Evolutionary conservation across 2,888 invertebrate species (phyloP), one percentile per base, ranked within the genome.

Genomic region (Pycnomerus fuliginosus): DNA sequence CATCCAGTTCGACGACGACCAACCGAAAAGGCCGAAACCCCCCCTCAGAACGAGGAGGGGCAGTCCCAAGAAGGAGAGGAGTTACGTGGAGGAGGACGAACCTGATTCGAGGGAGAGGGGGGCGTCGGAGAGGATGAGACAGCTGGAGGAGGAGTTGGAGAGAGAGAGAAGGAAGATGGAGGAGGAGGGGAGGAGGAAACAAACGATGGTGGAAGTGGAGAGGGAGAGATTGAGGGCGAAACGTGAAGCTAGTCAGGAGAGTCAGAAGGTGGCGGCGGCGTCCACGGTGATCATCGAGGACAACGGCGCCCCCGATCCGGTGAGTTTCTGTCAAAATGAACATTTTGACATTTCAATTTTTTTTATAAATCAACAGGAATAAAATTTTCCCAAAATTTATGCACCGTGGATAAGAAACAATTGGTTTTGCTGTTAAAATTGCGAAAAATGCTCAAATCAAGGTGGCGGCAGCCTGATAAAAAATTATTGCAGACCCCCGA

Each of bases 1-100:
- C 71, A 91, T 96, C 65, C 90, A 92, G 34, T 93, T 96, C 68
- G 93, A 93, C 67, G 85, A 88, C 68, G 90, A 90, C 42, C 84
- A 85, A 60, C 91, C 92, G 10, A 90, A 89, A 67, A 79, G 91
- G 62, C 90, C 92, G 10, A 94, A 94, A 70, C 94, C 93, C 1
- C 90, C 90, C 10, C 74, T 93, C 36, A 76, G 92, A 52, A 79
- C 79, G 44, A 90, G 89, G 67, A 79, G 83, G 43, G 76, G 76
- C 20, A 89, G 89, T 3, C 89, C 90, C 1, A 85, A 86, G 64
- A 90, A 89, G 70, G 88, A 89, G 58, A 66, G 72, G 34, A 70
- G 71, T 48, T 62, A 60, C 32, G 55, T 56, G 8, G 58, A 62
- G 12, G 58, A 61, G 33, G 47, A 52, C n/a, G 46, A 43, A 4